Base-by-base conservation (phyloP, 2,888 invertebrate species). In the Acleris literana region DNA sequence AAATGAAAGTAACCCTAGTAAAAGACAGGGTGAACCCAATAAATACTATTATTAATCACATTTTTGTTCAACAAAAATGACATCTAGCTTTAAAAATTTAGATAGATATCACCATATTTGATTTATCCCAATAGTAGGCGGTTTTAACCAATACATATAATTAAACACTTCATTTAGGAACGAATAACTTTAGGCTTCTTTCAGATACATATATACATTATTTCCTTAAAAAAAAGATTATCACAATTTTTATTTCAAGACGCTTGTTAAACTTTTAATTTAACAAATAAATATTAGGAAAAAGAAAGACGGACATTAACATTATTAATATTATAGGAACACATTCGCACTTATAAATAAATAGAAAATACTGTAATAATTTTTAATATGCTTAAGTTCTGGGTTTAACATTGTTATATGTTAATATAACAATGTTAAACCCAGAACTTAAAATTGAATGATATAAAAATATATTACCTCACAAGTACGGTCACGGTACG, bases 11-110 rank as follows among this genome's bases (percentile, higher is more conserved):
- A 13, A 39, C 39, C 13, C 4, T 39, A 39, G 11, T 2, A 13
- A 39, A 39, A 39, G 9, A 39, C 11, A 3, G 33, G 33, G 13
- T 13, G 13, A 13, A 33, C 11, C 9, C 1, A 11, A 39, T 39
- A 48, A 64, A 64, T 64, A 59, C 53, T 48, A 53, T 53, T 48
- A 64, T 48, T 48, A 59, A 48, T 48, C 48, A 64, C 48, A 46
- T n/a, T 59, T 64, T 59, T 48, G 53, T 59, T 54, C 1, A 33
- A 59, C 64, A 54, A 59, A 64, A 64, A 54, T 64, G 59, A 58
- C 46, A 16, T 13, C n/a, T 25, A 49, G 18, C n/a, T 33, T 20
- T 20, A 18, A 46, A 58, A 33, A 53, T 52, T 57, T 22, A 33
- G 4, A 58, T 33, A 64, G 53, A 46, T 46, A 17, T 17, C 46